Evolutionary conservation across 2,113 vertebrate genomes (phyloP).

Genomic region (Myrmecobius fasciatus): DNA sequence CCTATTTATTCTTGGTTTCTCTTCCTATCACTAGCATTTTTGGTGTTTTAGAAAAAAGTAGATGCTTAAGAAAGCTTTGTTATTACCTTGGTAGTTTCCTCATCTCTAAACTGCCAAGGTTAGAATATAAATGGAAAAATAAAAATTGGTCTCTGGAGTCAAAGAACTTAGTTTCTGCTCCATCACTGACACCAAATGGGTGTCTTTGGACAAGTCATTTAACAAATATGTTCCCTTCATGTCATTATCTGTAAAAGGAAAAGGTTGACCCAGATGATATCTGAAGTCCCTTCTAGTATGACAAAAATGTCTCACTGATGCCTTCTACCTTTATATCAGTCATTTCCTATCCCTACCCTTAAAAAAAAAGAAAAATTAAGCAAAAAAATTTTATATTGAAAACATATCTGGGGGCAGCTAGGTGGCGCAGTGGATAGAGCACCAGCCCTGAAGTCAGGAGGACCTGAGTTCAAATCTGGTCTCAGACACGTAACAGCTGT

Average conservation of each 20-base stretch:
- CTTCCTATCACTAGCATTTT: not conserved
- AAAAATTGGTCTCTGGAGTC: not conserved
- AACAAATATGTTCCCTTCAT: not conserved
- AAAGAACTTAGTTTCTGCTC: not conserved
- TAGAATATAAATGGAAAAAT: not conserved
- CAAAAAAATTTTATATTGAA: not conserved
- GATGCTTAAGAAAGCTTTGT: not conserved
- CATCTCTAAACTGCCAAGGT: not conserved
- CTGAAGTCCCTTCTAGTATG: not conserved
- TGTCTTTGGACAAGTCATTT: not conserved
- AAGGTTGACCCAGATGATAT: not conserved
- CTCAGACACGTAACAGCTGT: too few species aligned
- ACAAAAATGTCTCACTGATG: not conserved
- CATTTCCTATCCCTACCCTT: not conserved
- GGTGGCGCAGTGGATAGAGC: too few species aligned
- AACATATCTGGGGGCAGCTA: too few species aligned
- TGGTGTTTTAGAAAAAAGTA: not conserved
- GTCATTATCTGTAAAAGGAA: not conserved
- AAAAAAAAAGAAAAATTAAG: not conserved
- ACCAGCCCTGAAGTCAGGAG: too few species aligned
- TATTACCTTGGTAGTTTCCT: not conserved
- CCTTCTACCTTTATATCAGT: not conserved
- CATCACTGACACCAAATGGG: not conserved
- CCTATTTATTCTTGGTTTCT: not conserved
- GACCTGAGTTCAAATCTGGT: too few species aligned